Base-by-base conservation (phyloP, 2,888 invertebrate genomes). In the Hirtodrosophila confusa region DNA sequence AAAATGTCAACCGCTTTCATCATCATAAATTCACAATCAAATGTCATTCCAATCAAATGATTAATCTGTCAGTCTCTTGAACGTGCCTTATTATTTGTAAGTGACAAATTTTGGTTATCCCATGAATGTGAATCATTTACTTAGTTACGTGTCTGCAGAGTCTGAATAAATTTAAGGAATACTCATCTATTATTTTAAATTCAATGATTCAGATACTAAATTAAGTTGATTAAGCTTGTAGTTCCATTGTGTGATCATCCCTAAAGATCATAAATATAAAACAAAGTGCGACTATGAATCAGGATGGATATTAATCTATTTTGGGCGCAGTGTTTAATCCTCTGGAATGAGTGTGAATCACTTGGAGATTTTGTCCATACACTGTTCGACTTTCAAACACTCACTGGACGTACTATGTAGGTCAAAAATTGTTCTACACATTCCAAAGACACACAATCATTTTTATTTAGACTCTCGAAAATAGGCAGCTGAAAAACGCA, bases 401-500 rank as follows among this genome's bases (percentile, higher is more conserved):
- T 33, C 24, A 40, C 23, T 61, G 50, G 53, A 60, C 71, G 63
- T 54, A 17, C 17, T 17, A 82, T 75, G 68, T 77, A 86, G 80
- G 80, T 80, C 86, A 80, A 48, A 65, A 77, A 63, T 45, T 36
- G 58, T 63, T 43, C 57, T 23, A 68, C 39, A 49, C 62, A 77
- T 69, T 71, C 80, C 74, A 40, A 23, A 53, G 37, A 33, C 33
- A 56, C 40, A 85, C 80, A 86, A 76, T 86, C 84, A 73, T 37
- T 70, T 72, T 72, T 77, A 86, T 73, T 86, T 72, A 71, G 62
- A 55, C 50, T 53, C 62, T 70, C 55, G 55, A 57, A 65, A 60
- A 60, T 61, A 47, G 58, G 24, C 17, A 17, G 17, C 17, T 17
- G 17, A 27, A 27, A 27, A 27, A 27, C 55, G 40, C 35, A 65